phyloP scores from a whole-genome alignment of 2,888 invertebrate species.

The Campoplex capitator region DNA sequence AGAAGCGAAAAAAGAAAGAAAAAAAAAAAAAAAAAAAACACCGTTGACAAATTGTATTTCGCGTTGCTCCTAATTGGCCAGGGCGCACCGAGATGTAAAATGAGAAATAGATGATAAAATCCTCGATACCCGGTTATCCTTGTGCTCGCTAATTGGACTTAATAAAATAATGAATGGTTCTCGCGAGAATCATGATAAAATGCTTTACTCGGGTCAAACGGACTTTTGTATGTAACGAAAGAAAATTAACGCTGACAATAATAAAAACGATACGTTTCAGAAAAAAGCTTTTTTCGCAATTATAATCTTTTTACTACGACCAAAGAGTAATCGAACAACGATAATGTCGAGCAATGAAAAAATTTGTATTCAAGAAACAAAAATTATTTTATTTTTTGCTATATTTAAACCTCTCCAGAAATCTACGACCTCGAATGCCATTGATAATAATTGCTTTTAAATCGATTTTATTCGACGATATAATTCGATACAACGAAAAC shows the following conservation, averaged over 20 bases:
- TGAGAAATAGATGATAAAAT: conserved; percentile 4
- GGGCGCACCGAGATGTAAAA: background rate
- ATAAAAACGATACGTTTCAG: too few species aligned
- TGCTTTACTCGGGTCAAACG: background rate
- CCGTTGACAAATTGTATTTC: conserved; percentile 50
- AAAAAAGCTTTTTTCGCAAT: too few species aligned
- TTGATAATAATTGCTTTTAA: background rate
- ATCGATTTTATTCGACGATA: background rate
- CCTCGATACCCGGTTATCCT: conserved; percentile 8
- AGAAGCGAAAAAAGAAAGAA: background rate
- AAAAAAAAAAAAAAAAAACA: background rate
- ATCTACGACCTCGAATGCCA: background rate
- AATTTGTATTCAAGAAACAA: background rate
- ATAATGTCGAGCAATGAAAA: background rate
- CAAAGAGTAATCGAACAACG: too few species aligned
- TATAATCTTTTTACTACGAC: too few species aligned
- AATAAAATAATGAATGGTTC: conserved; percentile 4
- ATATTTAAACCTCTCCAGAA: background rate
- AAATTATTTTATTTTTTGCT: too few species aligned
- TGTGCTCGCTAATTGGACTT: background rate
- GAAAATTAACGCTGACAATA: background rate
- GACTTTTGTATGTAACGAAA: background rate
- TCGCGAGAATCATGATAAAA: background rate
- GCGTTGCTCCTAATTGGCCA: conserved; percentile 50
- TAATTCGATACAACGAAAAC: background rate